These are phyloP conservation scores for Philypnodon macrostomus DNA, from an alignment of 2,797 vertebrate genomes.

Conservation along the genomic window DNA sequence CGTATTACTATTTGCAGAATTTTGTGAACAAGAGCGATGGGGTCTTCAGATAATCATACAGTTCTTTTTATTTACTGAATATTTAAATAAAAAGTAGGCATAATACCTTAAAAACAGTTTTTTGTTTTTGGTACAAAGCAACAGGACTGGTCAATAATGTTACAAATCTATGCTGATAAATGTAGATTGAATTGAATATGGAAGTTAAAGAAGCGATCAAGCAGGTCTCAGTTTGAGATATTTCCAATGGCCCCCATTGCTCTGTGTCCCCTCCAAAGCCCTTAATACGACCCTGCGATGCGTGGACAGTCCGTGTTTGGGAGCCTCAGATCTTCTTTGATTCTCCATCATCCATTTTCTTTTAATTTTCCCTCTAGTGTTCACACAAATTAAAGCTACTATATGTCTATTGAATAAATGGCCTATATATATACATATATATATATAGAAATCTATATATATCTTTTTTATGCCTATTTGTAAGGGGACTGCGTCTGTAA, in stretches of 20 bases:
- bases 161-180: no score
- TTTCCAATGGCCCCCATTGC: neutral
- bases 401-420: constrained; percentile 70
- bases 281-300: constrained; percentile 1
- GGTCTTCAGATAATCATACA: no score
- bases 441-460: constrained; percentile 71
- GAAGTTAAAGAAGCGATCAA: no score
- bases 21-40: no score
- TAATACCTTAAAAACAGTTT: no score
- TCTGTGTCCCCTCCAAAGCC: constrained; percentile 3
- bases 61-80: no score
- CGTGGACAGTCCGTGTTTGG: constrained; percentile 49
- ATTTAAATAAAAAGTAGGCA: no score
- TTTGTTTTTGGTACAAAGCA: no score
- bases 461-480: constrained; percentile 79
- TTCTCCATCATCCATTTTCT: constrained; percentile 67
- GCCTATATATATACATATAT: constrained; percentile 70
- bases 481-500: constrained; percentile 73
- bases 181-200: no score
- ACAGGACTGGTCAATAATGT: no score
- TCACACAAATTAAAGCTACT: constrained; percentile 63
- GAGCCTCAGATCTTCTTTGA: constrained; percentile 65
- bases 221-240: neutral
- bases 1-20: no score
- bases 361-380: constrained; percentile 62